These are phyloP conservation scores for Coranthus polyacanthus DNA, from an alignment of 2,797 vertebrate species.

Conservation along the genomic window DNA sequence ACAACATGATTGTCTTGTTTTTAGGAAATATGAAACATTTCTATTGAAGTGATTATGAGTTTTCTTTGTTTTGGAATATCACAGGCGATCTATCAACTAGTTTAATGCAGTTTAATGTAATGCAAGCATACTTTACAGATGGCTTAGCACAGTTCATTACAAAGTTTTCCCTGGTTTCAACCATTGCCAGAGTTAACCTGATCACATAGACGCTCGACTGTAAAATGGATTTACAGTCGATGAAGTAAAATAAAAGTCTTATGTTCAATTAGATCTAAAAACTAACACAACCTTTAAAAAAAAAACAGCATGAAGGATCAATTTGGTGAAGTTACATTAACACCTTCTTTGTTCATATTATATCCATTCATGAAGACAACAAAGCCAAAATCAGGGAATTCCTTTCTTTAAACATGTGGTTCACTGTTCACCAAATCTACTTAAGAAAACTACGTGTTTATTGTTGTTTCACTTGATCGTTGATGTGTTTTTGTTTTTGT, in stretches of 20 bases:
- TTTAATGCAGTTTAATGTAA: no score
- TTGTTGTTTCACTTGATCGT: conserved; percentile 17
- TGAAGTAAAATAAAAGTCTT: not conserved
- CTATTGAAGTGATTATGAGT: not conserved
- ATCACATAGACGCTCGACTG: conserved; percentile 3
- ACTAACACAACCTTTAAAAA: no score
- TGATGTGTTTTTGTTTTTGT: not conserved
- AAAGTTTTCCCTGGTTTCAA: conserved; percentile 29
- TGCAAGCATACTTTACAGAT: not conserved
- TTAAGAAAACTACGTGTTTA: conserved; percentile 3
- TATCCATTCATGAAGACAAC: conserved; percentile 2
- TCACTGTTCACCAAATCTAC: conserved; percentile 14
- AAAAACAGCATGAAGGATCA: no score
- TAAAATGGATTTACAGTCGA: conserved; percentile 3
- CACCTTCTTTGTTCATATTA: conserved; percentile 19
- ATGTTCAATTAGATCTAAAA: not conserved
- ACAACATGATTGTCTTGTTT: not conserved
- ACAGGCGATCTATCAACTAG: no score
- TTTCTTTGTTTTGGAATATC: not conserved
- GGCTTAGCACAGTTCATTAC: conserved; percentile 46
- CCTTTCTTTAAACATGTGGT: not conserved
- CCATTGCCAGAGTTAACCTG: not conserved
- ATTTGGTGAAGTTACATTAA: conserved; percentile 4
- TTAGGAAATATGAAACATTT: conserved; percentile 9
- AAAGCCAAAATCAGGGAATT: not conserved